A percentile compares a stretch with the other conserved stretches of the same genome.
Conservation (phyloP, 2,888 invertebrate species). For the Epistrophe grossulariae region DNA sequence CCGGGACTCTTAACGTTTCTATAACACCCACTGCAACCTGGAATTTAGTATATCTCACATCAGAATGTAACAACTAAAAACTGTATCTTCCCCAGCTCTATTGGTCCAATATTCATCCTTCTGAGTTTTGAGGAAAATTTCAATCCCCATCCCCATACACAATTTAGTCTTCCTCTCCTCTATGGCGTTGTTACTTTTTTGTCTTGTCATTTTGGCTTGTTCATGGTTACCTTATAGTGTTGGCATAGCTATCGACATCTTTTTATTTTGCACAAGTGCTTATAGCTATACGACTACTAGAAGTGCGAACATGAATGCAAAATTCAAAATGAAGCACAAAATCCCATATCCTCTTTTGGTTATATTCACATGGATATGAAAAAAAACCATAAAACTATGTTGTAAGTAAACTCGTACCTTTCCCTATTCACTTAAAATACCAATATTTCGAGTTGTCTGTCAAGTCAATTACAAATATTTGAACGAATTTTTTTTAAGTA, state of each 20-base stretch:
- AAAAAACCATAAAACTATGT: neutral
- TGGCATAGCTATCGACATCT: constrained; percentile 41
- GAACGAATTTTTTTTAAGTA: too few relatives aligned
- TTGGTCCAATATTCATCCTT: constrained; percentile 38
- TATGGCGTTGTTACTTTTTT: neutral
- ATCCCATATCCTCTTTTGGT: neutral
- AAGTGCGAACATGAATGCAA: neutral
- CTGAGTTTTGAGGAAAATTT: neutral
- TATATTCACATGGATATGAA: neutral
- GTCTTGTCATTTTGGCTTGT: constrained; percentile 42
- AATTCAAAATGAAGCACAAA: neutral
- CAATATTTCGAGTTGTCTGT: too few relatives aligned
- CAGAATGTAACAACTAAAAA: constrained; percentile 33
- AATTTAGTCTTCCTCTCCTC: neutral
- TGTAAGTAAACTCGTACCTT: too few relatives aligned
- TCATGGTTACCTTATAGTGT: constrained; percentile 42
- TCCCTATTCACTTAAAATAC: too few relatives aligned
- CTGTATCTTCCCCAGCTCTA: constrained; percentile 24
- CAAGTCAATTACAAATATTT: too few relatives aligned
- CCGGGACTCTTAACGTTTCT: too few relatives aligned
- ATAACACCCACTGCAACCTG: neutral
- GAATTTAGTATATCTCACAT: neutral
- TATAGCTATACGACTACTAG: neutral
- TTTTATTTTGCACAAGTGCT: neutral
- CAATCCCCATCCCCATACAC: neutral